A percentile compares a stretch with the other conserved stretches of the same genome.
Conservation (phyloP, 2,113 vertebrate species). For the Trematocara unimaculatum region DNA sequence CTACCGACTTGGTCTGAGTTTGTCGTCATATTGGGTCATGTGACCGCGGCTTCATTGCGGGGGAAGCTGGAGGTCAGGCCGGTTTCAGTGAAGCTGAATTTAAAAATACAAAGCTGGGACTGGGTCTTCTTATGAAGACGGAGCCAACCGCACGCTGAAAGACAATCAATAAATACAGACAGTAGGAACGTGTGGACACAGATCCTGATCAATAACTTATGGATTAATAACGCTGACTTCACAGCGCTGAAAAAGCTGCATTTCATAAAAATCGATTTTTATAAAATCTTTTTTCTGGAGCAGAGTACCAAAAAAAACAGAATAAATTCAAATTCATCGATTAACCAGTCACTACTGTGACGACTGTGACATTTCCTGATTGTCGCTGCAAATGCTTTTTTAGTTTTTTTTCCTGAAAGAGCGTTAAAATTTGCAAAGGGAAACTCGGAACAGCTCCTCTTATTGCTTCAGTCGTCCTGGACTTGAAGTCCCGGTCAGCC, state of each 20-base stretch:
- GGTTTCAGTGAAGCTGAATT: background rate
- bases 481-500: background rate
- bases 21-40: background rate
- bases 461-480: constrained; percentile 29
- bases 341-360: background rate
- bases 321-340: background rate
- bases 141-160: background rate
- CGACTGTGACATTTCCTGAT: constrained; percentile 26
- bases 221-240: background rate
- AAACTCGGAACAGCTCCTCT: background rate
- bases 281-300: background rate
- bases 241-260: background rate
- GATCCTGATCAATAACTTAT: background rate
- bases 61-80: background rate
- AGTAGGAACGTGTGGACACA: background rate
- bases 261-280: background rate
- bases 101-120: background rate
- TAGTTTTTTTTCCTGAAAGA: background rate
- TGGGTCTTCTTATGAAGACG: background rate
- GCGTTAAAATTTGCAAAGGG: background rate
- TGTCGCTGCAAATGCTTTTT: constrained; percentile 32
- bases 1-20: background rate
- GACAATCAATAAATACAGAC: background rate
- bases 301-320: background rate
- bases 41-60: background rate